phyloP scores from a whole-genome alignment of 2,113 vertebrate species.

The Gopherus flavomarginatus region DNA sequence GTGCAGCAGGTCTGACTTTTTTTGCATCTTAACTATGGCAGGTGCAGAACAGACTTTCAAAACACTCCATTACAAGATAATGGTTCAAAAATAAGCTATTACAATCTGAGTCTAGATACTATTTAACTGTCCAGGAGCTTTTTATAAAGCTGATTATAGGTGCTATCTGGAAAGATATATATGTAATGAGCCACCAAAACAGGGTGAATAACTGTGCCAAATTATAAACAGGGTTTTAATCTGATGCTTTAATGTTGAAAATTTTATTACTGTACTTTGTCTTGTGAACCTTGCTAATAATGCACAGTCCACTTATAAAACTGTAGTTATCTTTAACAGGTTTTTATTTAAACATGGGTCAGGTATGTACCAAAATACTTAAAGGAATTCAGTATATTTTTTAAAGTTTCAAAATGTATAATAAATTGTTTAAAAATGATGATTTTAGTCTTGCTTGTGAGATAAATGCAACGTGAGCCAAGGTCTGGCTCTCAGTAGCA shows the following conservation, averaged over 20 bases:
- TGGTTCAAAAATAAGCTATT: neutral
- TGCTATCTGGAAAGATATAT: neutral
- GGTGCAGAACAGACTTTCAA: neutral
- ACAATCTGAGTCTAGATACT: neutral
- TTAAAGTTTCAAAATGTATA: constrained; percentile 40
- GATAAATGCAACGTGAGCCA: neutral
- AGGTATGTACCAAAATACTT: constrained; percentile 43
- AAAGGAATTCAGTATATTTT: constrained; percentile 36
- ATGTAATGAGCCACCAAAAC: neutral
- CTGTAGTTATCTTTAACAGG: constrained; percentile 33
- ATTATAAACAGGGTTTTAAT: constrained; percentile 12
- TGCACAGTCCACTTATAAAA: neutral
- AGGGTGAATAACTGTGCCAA: neutral
- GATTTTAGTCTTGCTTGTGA: constrained; percentile 20
- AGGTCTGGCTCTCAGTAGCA: neutral
- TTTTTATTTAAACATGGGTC: constrained; percentile 1
- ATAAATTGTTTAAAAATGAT: constrained; percentile 52
- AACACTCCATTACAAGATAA: neutral
- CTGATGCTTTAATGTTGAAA: neutral
- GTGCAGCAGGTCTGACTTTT: neutral
- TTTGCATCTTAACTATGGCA: neutral
- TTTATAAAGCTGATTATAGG: neutral
- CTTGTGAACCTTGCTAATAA: neutral
- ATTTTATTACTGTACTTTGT: constrained; percentile 53
- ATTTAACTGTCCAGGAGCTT: neutral